Base-by-base conservation (phyloP, 2,797 vertebrate genomes). In the Onychomys torridus region DNA sequence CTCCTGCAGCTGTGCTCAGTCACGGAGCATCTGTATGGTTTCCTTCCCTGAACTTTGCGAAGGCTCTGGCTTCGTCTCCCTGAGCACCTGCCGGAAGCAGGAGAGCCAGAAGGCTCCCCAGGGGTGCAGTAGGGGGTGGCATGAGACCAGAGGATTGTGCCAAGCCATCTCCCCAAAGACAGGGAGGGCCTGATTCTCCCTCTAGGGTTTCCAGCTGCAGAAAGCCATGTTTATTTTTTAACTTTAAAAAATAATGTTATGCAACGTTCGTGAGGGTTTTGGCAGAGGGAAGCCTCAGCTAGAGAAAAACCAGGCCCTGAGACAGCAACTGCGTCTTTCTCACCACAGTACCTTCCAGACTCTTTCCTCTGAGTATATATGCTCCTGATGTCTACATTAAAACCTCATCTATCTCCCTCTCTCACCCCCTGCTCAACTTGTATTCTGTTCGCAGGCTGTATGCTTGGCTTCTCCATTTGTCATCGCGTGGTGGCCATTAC, bases 1-100 rank as follows among this genome's bases (percentile, higher is more conserved):
- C 40, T 79, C 77, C 11, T 67, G 46, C 57, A 90, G 77, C 89
- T 40, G 57, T 59, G 23, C 10, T 61, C 37, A 27, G 0, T 0
- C 55, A 65, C 27, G 0, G n/a, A 82, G 2, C 13, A 75, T 37
- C 81, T 86, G 88, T n/a, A 93, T 75, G 37, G 71, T 89, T 93
- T n/a, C 63, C 73, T 90, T 94, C 52, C 43, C 5, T 0, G 92
- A 86, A 71, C 37, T 94, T 71, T 73, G 34, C 69, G 32, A 91
- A 96, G 69, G n/a, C 52, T 43, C 78, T 93, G 86, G 46, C 84
- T 84, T 67, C 75, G 0, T 63, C 13, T 76, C 27, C 78, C 75
- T 83, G 85, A 43, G 78, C 96, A 97, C 69, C 95, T 95, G 88
- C 55, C 40, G 87, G 71, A 52, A 83, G 65, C 88, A 59, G 55